Evolutionary conservation across 2,797 vertebrate species (phyloP).

Genomic region (Spheniscus humboldti): DNA sequence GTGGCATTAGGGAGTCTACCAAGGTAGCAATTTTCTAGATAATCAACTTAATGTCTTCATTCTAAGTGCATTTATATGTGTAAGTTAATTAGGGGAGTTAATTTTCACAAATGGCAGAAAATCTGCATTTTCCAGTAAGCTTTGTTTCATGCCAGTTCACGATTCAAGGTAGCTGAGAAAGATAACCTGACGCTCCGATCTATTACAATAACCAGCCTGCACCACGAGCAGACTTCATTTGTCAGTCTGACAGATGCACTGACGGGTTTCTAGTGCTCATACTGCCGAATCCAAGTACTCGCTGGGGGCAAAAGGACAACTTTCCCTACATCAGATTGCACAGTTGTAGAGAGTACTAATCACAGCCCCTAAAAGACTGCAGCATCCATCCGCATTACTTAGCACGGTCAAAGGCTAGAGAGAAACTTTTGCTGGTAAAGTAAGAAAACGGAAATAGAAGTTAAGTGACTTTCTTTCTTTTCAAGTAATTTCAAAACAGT

Average conservation of each 20-base stretch:
- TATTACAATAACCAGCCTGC: background rate
- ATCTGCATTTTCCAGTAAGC: slow-evolving; percentile 63
- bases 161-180: slow-evolving; percentile 33
- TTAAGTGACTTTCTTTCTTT: background rate
- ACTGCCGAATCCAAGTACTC: background rate
- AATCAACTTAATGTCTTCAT: slow-evolving; percentile 79
- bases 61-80: slow-evolving; percentile 59
- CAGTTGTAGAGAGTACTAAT: accelerated
- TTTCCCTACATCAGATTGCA: background rate
- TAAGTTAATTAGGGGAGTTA: slow-evolving; percentile 77
- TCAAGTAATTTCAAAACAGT: background rate
- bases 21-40: slow-evolving; percentile 79
- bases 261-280: background rate
- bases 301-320: background rate
- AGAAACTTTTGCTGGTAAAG: background rate
- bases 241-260: background rate
- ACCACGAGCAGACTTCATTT: background rate
- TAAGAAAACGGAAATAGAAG: background rate
- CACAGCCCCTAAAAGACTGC: background rate
- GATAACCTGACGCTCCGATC: background rate
- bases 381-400: background rate
- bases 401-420: background rate
- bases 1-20: slow-evolving; percentile 60
- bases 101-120: slow-evolving; percentile 75
- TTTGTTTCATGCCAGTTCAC: slow-evolving; percentile 44